Base-by-base conservation (phyloP, 2,888 invertebrate species). In the Drosophila mercatorum region DNA sequence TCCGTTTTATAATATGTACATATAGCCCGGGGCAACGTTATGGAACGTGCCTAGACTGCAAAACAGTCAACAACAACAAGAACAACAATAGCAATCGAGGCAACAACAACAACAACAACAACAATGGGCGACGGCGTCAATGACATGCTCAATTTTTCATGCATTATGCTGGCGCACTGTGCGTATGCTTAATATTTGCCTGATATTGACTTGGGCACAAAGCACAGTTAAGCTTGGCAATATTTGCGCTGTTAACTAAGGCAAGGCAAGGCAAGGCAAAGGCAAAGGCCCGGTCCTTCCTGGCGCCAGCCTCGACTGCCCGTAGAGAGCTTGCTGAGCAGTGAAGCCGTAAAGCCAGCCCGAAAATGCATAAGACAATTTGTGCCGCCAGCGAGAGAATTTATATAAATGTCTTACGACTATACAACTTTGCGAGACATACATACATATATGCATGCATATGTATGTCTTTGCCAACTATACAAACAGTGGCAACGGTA, bases 111-210 rank as follows among this genome's bases (percentile, higher is more conserved):
- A 58, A 34, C 31, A 52, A 58, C 40, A 68, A 38, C 43, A 57
- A 12, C 44, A 57, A 44, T 34, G 44, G 44, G 38, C 41, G 26
- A 61, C 71, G 83, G 72, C 89, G 89, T 83, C 83, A 83, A 83
- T 88, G 89, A 88, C 86, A 83, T 80, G 81, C 83, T 84, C 78
- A 83, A 89, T 86, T 89, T 86, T 89, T 84, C 83, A 83, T 82
- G 76, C 87, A 89, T 88, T 84, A 87, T 86, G 87, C 78, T 70
- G 74, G 68, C 68, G 58, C 72, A 68, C 72, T 22, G 79, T 81
- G 82, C 82, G 83, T 82, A 76, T 82, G 84, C 82, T 83, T 81
- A 81, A 84, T 78, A 81, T 88, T 82, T 88, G 87, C 77, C 63
- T 58, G 72, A 76, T 84, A 87, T 84, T 76, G 82, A 68, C 75